These are phyloP conservation scores for Lordiphosa collinella DNA, from an alignment of 1,140 invertebrate genomes.

Conservation along the genomic window DNA sequence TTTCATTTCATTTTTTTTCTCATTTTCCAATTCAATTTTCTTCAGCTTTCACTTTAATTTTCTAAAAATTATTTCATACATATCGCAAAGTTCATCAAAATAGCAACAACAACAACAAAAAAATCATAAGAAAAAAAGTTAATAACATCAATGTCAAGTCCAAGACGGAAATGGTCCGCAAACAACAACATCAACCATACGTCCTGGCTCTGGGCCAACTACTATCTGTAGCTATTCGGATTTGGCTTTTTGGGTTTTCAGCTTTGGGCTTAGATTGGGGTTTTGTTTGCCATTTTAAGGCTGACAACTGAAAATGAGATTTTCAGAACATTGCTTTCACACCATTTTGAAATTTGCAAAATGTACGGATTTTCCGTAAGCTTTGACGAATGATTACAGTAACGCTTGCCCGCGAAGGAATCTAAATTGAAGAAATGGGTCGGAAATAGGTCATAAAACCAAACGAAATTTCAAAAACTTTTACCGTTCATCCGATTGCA, in stretches of 20 bases:
- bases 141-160: slow-evolving; percentile 31
- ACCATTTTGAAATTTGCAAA: too few species aligned
- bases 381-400: too few species aligned
- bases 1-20: slow-evolving; percentile 4
- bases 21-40: slow-evolving; percentile 21
- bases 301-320: slow-evolving; percentile 34
- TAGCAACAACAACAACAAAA: background rate
- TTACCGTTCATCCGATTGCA: too few species aligned
- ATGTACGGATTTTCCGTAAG: too few species aligned
- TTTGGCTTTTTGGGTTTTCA: slow-evolving; percentile 23
- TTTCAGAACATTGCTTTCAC: slow-evolving; percentile 42
- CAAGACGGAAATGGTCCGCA: slow-evolving; percentile 23
- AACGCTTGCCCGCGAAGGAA: too few species aligned
- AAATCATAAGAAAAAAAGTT: slow-evolving; percentile 14
- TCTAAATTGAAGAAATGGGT: too few species aligned
- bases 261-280: slow-evolving; percentile 1
- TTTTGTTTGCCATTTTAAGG: slow-evolving; percentile 39
- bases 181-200: slow-evolving; percentile 12
- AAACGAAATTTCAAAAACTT: too few species aligned
- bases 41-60: slow-evolving; percentile 3
- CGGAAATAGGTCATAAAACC: too few species aligned
- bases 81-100: background rate
- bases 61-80: slow-evolving; percentile 10
- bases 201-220: slow-evolving; percentile 37
- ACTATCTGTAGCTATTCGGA: slow-evolving; percentile 32